Evolutionary conservation across 2,113 vertebrate species (phyloP), one percentile per base, ranked within the genome.

Genomic region (Scartelaos histophorus): DNA sequence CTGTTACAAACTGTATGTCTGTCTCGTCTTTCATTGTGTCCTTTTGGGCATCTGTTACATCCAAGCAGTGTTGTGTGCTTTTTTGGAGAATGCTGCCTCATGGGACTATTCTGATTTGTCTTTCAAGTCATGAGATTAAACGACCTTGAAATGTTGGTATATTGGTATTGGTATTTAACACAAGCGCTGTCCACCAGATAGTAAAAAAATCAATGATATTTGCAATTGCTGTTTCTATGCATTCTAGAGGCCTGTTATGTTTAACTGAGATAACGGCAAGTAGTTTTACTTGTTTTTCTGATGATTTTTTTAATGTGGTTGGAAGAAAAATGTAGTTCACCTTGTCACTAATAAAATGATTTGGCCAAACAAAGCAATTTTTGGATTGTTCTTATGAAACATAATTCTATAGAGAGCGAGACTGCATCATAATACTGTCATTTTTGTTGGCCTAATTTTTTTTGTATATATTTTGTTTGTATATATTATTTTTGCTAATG

Each of bases 1-100:
- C 65, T 72, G 74, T 67, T 76, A 70, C 67, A 66, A 66, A 15
- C 22, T 47, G 61, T 10, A 17, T 66, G 66, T 72, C 13, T 53
- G 70, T 76, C 13, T 43, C 10, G 22, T 80, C 38, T 78, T 65
- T 61, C 46, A 66, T 24, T 34, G 34, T 45, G 47, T 29, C 25
- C 22, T 61, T 61, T 61, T 61, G 25, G 15, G 58, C 24, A 34
- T 60, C 57, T 60, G 22, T 60, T 29, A 60, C 57, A 43, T 43
- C 56, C 25, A 35, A 49, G 25, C 7, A 29, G 34, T 0, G 7
- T 43, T 9, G 10, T 35, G 34, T 7, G 13, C 24, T 46, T 57
- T 49, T 6, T 51, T 70, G 54, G 19, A 38, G 35, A 68, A 72
- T 34, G 13, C 47, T 15, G 60, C 47, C 2, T 43, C 17, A 25